Base-by-base conservation (phyloP, 2,888 invertebrate genomes). In the Perizoma affinitatum region DNA sequence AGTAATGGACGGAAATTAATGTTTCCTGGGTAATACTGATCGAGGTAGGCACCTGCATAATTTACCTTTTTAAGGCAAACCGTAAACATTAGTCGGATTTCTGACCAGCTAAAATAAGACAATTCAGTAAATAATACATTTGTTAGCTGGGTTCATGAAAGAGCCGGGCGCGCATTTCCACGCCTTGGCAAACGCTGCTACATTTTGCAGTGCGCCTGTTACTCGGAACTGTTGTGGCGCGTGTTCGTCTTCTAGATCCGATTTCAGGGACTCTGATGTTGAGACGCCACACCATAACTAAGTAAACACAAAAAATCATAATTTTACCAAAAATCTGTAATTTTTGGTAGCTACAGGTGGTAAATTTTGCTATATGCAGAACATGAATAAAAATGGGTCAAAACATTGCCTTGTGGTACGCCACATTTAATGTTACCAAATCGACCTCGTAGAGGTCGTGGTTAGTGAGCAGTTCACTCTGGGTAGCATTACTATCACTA, bases 201-300 rank as follows among this genome's bases (percentile, higher is more conserved):
- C 96, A 79, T 97, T 97, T 68, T 94, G 94, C 0, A 97, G 81
- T 0, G 95, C 94, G 0, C 95, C 96, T 40, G 92, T 90, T 0
- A 96, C 94, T 33, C 97, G 88, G 64, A 96, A 90, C 68, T 92
- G 90, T 35, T 95, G 95, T 0, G 97, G 97, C 62, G 96, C 94
- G 75, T 97, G 97, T 50, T 95, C 94, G 71, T 97, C 96, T 59
- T 94, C 92, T 4, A 96, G 78, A 61, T 96, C 95, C 68, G 93
- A 93, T 47, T 90, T 88, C 6, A 96, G 80, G 0, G 95, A 94
- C 38, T 94, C 94, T 35, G 88, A 88, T 41, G 95, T 95, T 66
- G 93, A 94, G 38, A 95, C 94, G 79, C 97, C 97, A 81, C 98
- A 98, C 98, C 98, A 98, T 8, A 97, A 91, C 96, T 96, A 85